Conservation (phyloP, 2,888 invertebrate species). For the Pyralis farinalis region DNA sequence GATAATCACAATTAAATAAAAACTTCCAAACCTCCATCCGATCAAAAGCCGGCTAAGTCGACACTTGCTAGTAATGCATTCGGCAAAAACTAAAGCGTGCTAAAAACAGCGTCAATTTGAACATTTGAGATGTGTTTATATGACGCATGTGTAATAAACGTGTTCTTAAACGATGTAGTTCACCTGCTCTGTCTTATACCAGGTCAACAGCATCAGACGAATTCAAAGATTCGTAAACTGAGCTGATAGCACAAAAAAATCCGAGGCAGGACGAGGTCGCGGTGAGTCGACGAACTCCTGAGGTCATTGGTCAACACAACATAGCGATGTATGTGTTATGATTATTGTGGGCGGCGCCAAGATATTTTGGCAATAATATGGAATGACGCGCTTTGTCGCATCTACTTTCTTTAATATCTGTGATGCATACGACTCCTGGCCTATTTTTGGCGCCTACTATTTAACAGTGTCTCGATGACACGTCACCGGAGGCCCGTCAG, state of each 20-base stretch:
- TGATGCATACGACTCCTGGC: not conserved
- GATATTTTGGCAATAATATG: conserved; percentile 12
- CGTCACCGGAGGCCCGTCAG: not conserved
- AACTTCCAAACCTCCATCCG: too few relatives aligned
- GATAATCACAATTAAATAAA: too few relatives aligned
- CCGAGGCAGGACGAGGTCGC: conserved; percentile 28
- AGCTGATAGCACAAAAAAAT: conserved; percentile 21
- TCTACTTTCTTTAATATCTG: conserved; percentile 4
- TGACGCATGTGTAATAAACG: too few relatives aligned
- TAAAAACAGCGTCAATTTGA: too few relatives aligned
- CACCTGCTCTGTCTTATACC: too few relatives aligned
- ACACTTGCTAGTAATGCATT: too few relatives aligned
- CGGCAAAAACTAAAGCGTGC: too few relatives aligned
- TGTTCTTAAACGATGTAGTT: too few relatives aligned
- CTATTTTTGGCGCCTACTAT: not conserved
- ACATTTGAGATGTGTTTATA: too few relatives aligned
- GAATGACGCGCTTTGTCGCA: conserved; percentile 4
- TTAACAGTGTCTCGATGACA: not conserved
- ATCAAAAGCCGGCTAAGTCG: too few relatives aligned
- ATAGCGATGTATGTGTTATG: conserved; percentile 2
- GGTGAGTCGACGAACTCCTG: conserved; percentile 34
- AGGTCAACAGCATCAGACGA: too few relatives aligned
- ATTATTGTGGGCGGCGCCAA: conserved; percentile 8
- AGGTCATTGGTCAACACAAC: conserved; percentile 42
- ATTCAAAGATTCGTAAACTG: not conserved